These are phyloP conservation scores for Galemys pyrenaicus DNA, from an alignment of 2,113 vertebrate genomes.

Conservation along the genomic window DNA sequence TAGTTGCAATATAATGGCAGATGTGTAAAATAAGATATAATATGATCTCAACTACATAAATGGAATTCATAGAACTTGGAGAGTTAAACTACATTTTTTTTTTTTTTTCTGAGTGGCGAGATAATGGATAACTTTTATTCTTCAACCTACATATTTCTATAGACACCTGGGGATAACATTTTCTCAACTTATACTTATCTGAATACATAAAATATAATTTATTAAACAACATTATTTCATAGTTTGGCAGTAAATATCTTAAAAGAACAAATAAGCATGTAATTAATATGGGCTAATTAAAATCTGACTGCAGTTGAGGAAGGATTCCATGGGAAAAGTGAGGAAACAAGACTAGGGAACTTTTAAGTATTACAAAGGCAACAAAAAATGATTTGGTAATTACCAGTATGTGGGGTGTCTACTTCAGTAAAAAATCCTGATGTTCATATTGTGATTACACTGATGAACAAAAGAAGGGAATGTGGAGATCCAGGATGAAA, in stretches of 20 bases:
- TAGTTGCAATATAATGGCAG: not conserved
- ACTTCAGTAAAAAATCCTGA: not conserved
- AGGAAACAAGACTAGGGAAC: not conserved
- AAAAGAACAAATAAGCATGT: not conserved
- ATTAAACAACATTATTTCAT: not conserved
- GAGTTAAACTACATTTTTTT: slow-evolving; percentile 27
- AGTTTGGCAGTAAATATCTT: not conserved
- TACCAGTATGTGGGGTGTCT: not conserved
- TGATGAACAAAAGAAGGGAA: not conserved
- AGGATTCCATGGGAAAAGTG: not conserved
- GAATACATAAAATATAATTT: not conserved
- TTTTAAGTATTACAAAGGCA: not conserved
- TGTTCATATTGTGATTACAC: not conserved
- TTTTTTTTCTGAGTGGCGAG: not conserved
- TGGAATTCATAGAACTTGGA: not conserved
- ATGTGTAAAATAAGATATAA: not conserved
- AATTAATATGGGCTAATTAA: slow-evolving; percentile 23
- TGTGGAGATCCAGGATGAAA: not conserved
- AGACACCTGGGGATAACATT: not conserved
- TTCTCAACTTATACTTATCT: not conserved
- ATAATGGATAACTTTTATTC: not conserved
- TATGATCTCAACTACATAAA: not conserved
- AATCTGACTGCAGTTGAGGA: not conserved
- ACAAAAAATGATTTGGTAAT: not conserved
- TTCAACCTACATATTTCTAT: not conserved